Conservation (phyloP, 2,113 vertebrate genomes). For the Daboia siamensis region DNA sequence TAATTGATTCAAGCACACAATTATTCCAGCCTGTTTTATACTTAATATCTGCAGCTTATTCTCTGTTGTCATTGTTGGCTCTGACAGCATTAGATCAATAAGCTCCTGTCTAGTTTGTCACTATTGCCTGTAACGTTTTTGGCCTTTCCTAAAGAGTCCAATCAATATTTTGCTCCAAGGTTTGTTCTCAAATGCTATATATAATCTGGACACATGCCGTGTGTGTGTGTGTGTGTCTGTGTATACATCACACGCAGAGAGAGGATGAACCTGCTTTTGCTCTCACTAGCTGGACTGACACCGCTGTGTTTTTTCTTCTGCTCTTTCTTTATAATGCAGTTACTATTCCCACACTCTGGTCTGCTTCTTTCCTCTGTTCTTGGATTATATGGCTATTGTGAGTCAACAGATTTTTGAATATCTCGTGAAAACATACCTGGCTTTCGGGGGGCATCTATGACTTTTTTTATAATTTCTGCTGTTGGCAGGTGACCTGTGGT, state of each 20-base stretch:
- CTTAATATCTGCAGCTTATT: constrained; percentile 41
- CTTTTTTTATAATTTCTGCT: constrained; percentile 52
- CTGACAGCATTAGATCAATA: constrained; percentile 59
- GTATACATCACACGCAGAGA: constrained; percentile 18
- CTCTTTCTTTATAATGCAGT: constrained; percentile 40
- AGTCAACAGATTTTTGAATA: constrained; percentile 11
- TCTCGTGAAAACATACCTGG: constrained; percentile 37
- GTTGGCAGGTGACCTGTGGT: constrained; percentile 52
- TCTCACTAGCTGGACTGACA: constrained; percentile 47
- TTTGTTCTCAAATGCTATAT: constrained; percentile 67
- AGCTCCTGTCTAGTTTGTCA: constrained; percentile 53
- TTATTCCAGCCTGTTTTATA: constrained; percentile 38
- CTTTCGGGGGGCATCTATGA: constrained; percentile 33
- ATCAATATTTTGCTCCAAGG: constrained; percentile 64
- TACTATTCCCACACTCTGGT: constrained; percentile 44
- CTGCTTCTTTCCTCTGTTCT: constrained; percentile 34
- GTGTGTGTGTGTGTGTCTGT: constrained; percentile 37
- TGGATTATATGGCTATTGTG: constrained; percentile 48
- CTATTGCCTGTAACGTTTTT: constrained; percentile 60
- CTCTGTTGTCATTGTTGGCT: constrained; percentile 44
- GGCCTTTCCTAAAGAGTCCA: constrained; percentile 68
- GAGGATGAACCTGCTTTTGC: constrained; percentile 59
- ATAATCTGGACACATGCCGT: constrained; percentile 56
- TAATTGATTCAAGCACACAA: constrained; percentile 25
- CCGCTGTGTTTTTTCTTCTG: constrained; percentile 42